phyloP scores from a whole-genome alignment of 2,888 invertebrate species.

The Pediacus dermestoides region DNA sequence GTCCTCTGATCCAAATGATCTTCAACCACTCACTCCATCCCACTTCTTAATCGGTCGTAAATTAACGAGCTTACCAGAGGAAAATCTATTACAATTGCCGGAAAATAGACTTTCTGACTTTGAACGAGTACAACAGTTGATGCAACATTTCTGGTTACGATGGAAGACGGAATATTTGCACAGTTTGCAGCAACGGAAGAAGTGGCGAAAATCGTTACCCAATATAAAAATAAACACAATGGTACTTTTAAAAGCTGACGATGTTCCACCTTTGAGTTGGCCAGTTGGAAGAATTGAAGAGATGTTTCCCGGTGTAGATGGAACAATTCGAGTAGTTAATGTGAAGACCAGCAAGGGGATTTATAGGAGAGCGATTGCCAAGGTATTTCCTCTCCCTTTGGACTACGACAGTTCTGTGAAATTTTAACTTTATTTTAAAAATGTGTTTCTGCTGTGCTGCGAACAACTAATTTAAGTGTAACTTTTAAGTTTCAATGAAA shows the following conservation, averaged over 20 bases:
- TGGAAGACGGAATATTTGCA: conserved; percentile 18
- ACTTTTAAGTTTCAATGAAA: conserved; percentile 1
- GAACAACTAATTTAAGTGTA: too few species aligned
- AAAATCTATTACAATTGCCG: conserved; percentile 7
- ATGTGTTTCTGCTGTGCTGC: too few species aligned
- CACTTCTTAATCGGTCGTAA: conserved; percentile 28
- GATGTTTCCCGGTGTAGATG: neutral
- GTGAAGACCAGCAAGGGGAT: neutral
- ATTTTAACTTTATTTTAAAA: too few species aligned
- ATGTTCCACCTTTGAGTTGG: conserved; percentile 1
- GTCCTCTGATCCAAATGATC: conserved; percentile 23
- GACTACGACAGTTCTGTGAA: too few species aligned
- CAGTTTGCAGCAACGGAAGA: conserved; percentile 15
- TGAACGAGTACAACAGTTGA: conserved; percentile 15
- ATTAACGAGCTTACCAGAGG: conserved; percentile 20
- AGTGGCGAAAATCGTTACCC: conserved; percentile 10
- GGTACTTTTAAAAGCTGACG: conserved; percentile 1
- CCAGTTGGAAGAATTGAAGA: neutral
- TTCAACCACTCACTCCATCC: conserved; percentile 15
- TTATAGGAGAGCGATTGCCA: neutral
- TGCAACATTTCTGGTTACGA: conserved; percentile 20
- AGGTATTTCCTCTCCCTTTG: neutral
- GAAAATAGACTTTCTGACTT: conserved; percentile 15
- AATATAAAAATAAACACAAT: neutral
- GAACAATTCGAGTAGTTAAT: neutral